Evolutionary conservation across 2,113 vertebrate species (phyloP).

Genomic region (Guaruba guarouba): DNA sequence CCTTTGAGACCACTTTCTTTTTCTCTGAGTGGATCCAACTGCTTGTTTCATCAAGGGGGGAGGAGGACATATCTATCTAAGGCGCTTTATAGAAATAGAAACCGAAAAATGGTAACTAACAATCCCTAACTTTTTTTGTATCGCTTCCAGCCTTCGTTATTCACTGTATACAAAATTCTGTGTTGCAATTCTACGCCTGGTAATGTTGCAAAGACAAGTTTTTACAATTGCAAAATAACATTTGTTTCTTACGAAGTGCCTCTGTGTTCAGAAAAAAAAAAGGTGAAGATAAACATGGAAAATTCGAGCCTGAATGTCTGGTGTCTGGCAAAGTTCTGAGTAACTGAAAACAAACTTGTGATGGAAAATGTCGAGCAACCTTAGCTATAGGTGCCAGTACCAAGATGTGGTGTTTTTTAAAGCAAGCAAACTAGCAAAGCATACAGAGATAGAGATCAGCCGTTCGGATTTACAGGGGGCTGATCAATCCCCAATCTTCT

Average conservation of each 20-base stretch:
- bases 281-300: slow-evolving; percentile 28
- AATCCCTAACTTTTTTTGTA: background rate
- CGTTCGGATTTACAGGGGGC: background rate
- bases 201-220: background rate
- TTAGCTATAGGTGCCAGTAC: slow-evolving; percentile 29
- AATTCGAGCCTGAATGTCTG: background rate
- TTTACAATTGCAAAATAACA: background rate
- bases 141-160: background rate
- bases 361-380: slow-evolving; percentile 49
- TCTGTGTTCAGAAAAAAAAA: background rate
- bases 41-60: background rate
- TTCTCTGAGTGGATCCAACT: background rate
- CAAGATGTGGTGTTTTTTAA: slow-evolving; percentile 6
- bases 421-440: background rate
- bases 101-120: background rate
- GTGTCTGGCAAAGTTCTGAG: slow-evolving; percentile 25
- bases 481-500: background rate
- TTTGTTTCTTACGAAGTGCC: background rate
- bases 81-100: background rate
- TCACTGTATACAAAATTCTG: background rate
- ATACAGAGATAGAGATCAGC: slow-evolving; percentile 8
- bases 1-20: background rate
- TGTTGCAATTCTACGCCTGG: background rate
- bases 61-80: background rate
- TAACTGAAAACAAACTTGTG: slow-evolving; percentile 54